Evolutionary conservation across 2,113 vertebrate genomes (phyloP).

Genomic region (Columba livia): DNA sequence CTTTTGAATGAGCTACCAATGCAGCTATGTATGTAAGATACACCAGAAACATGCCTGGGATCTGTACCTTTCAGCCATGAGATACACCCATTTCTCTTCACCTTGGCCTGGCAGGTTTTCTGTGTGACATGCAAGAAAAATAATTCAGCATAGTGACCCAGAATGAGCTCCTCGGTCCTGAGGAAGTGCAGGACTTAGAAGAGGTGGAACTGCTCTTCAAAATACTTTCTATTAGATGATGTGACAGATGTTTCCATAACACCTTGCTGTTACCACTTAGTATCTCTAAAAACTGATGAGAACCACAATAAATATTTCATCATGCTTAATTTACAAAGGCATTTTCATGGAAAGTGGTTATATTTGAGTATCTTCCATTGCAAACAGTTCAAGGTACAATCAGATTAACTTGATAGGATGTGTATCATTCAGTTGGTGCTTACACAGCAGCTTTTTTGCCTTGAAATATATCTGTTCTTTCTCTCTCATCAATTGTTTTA

Average conservation of each 20-base stretch:
- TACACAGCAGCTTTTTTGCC: neutral
- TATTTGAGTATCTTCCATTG: neutral
- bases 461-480: neutral
- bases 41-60: fast-evolving
- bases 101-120: neutral
- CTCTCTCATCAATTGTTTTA: neutral
- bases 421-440: neutral
- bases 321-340: neutral
- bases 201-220: neutral
- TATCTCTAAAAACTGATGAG: neutral
- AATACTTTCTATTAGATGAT: neutral
- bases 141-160: neutral
- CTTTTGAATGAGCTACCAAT: neutral
- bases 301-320: neutral
- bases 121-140: neutral
- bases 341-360: neutral
- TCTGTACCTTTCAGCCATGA: neutral
- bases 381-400: neutral
- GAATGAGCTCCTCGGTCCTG: neutral
- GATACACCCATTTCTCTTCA: neutral
- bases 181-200: neutral
- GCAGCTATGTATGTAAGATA: neutral
- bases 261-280: neutral
- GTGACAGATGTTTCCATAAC: neutral
- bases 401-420: neutral